These are phyloP conservation scores for Clarias magur DNA, from an alignment of 2,113 vertebrate species.

Conservation along the genomic window DNA sequence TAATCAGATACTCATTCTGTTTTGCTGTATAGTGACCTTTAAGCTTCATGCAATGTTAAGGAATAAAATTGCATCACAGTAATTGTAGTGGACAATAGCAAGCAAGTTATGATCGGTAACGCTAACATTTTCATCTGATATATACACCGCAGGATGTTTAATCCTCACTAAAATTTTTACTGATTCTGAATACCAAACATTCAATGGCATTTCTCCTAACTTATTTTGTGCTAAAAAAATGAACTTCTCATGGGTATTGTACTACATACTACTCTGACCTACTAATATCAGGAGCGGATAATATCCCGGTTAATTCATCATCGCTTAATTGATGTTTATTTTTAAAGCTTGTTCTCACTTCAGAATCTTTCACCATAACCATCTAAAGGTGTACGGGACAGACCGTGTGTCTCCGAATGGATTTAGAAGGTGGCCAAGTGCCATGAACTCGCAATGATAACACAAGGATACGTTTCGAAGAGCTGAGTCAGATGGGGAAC, in stretches of 20 bases:
- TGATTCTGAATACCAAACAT: background rate
- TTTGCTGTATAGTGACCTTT: background rate
- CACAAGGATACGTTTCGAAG: constrained; percentile 19
- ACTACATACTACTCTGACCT: constrained; percentile 27
- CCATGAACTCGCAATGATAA: constrained; percentile 20
- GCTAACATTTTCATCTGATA: background rate
- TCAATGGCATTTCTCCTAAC: background rate
- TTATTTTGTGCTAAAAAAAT: background rate
- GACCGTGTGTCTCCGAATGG: constrained; percentile 21
- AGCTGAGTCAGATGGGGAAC: no score
- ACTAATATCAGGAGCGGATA: constrained; percentile 15
- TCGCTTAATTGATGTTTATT: constrained; percentile 25
- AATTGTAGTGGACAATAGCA: background rate
- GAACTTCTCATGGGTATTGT: background rate
- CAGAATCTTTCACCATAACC: constrained; percentile 12
- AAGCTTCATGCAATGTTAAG: background rate
- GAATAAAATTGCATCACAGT: background rate
- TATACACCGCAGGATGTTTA: background rate
- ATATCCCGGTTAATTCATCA: constrained; percentile 14
- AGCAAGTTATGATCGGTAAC: background rate
- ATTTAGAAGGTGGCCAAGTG: constrained; percentile 18
- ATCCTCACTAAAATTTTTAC: background rate
- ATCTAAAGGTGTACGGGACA: background rate
- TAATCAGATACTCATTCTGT: background rate
- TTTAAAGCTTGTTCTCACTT: constrained; percentile 13